Evolutionary conservation across 2,888 invertebrate species (phyloP), one percentile per base, ranked within the genome.

Genomic region (Dicroscelio sp.): DNA sequence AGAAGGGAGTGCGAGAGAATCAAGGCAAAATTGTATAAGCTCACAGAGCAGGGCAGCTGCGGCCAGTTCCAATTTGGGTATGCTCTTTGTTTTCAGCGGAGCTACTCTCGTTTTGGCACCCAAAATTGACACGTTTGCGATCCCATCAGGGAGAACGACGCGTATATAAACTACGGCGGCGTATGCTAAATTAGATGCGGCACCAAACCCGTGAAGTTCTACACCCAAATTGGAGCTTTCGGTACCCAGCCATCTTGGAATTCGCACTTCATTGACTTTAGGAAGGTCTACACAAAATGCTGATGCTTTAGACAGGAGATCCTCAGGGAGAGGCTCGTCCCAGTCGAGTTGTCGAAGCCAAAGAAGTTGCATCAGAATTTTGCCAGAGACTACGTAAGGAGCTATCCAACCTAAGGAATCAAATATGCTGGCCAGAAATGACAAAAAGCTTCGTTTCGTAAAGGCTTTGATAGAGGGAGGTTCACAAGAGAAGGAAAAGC

Each of bases 381-480:
- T 86, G 1, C 83, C 89, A 27, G 25, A 14, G 0, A 87, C 55
- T 12, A 84, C 14, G 12, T 58, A 60, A 5, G 83, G 86, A 3
- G 86, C 75, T 2, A 78, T 3, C 82, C 90, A 91, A 14, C 91
- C 88, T 12, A 83, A 23, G 8, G 88, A 83, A 35, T 88, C 91
- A 35, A 52, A 88, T 4, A 86, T 63, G 25, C 83, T 35, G 14
- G 80, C 35, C 6, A 87, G 20, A 1, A 73, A 25, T 2, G 86
- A 80, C 6, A 80, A 33, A n/a, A 63, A 65, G 2, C 35, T 20
- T 8, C 80, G 20, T 27, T 87, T 87, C 1, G 73, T 65, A 5
- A 65, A 33, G n/a, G 4, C 6, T 58, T 1, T 25, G 30, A 14
- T 31, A 6, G 27, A 5, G 1, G 67, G 17, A 31, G 27, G 20